Evolutionary conservation across 2,888 invertebrate species (phyloP).

Genomic region (Hofmannophila pseudospretella): DNA sequence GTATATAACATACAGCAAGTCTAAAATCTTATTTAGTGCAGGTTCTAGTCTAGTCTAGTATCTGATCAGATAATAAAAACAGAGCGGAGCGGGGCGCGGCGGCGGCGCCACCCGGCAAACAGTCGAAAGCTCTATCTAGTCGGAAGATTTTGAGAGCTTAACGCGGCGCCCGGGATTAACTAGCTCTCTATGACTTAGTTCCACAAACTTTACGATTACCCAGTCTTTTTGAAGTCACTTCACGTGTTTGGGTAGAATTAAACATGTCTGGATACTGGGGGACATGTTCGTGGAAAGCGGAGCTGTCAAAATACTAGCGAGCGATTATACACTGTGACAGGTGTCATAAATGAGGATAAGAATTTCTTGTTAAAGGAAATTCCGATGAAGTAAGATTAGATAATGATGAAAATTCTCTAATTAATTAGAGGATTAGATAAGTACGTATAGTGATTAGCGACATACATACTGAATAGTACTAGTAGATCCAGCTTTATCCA

Average conservation of each 20-base stretch:
- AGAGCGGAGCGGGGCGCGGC: constrained; percentile 17
- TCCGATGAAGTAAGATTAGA: no score
- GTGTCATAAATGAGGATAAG: no score
- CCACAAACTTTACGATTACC: constrained; percentile 38
- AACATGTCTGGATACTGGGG: neutral
- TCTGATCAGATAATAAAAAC: constrained; percentile 21
- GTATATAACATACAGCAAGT: no score
- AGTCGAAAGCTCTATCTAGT: constrained; percentile 42
- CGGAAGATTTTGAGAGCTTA: constrained; percentile 32
- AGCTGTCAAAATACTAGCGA: neutral
- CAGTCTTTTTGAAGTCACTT: constrained; percentile 23
- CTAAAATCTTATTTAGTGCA: constrained; percentile 2
- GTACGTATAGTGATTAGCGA: no score
- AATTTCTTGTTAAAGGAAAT: no score
- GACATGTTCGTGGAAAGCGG: neutral
- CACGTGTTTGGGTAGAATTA: constrained; percentile 3
- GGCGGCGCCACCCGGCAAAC: constrained; percentile 36
- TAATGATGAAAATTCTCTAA: no score
- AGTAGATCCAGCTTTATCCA: no score
- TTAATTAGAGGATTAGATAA: no score
- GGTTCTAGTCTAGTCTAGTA: no score
- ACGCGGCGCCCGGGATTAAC: constrained; percentile 44
- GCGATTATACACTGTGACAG: no score
- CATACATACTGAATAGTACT: no score
- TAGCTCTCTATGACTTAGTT: constrained; percentile 37